A percentile compares a stretch with the other conserved stretches of the same genome.
Evolutionary conservation across 2,888 invertebrate species (phyloP).

Genomic region (Tipula confusa): DNA sequence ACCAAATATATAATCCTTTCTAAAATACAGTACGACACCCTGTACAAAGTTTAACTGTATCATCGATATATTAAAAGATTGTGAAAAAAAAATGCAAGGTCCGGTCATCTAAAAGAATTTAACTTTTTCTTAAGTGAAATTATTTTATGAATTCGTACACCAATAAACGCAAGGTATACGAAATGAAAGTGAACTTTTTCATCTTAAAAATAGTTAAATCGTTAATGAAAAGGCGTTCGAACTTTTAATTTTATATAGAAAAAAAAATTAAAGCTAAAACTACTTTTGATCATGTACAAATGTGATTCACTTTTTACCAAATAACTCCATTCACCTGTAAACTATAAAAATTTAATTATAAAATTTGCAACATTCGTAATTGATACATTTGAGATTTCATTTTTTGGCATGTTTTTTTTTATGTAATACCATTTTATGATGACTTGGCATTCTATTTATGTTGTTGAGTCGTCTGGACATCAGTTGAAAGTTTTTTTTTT

Average conservation of each 20-base stretch:
- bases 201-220: not conserved
- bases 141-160: not conserved
- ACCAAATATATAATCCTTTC: not conserved
- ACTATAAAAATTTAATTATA: not conserved
- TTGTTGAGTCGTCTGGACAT: not conserved
- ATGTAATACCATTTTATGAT: not conserved
- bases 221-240: too few species aligned
- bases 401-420: not conserved
- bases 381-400: not conserved
- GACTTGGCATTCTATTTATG: not conserved
- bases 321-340: not conserved
- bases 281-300: too few species aligned
- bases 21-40: not conserved
- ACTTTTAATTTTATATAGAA: too few species aligned
- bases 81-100: not conserved
- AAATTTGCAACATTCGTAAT: not conserved
- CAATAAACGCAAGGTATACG: not conserved
- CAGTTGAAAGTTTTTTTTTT: not conserved
- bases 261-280: too few species aligned
- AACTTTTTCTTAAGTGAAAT: not conserved
- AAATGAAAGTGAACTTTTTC: slow-evolving; percentile 1
- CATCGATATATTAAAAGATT: not conserved
- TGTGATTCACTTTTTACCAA: too few species aligned
- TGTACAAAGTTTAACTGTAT: not conserved
- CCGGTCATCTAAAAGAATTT: not conserved